Base-by-base conservation (phyloP, 1,140 invertebrate genomes). In the Theocolax elegans region DNA sequence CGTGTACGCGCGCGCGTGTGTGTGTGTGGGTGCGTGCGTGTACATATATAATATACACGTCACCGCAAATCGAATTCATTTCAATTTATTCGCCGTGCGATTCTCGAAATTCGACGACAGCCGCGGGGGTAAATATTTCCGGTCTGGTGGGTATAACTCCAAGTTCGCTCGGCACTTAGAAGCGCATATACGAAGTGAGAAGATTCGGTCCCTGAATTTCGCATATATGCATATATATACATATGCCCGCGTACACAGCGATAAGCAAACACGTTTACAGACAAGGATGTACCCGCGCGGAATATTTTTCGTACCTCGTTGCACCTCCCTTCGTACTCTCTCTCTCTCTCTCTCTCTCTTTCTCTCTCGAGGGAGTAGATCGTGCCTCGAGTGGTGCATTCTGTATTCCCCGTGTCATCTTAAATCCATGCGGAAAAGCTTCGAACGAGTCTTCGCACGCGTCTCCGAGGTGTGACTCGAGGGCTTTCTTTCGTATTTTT, bases 331-430 rank as follows among this genome's bases (percentile, higher is more conserved):
- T n/a, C 21, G 13, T 8, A 4, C 12, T 1, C 17, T 21, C 29
- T 27, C n/a, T n/a, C 1, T 0, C 6, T 17, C 4, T 10, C 17
- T 3, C 29, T 19, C 12, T 12, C 53, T 10, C 38, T 31, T 54
- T 56, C 13, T 27, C 8, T 19, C 29, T 56, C 53, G 27, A 53
- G 51, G 27, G 25, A 29, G 27, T 15, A 17, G n/a, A 56, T 56
- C 53, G 53, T 21, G 53, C 1, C 53, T 19, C 53, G 27, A 17
- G 6, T 35, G n/a, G 4, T 35, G 53, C 53, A 56, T 35, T 56
- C 38, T 38, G 17, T 56, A 56, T 56, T 38, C 29, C 49, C 15
- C 13, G n/a, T 35, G 53, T 56, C 53, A 35, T 56, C 13, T 56
- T 56, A 56, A 56, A 56, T 56, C 29, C 53, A 19, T 10, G 53